These are phyloP conservation scores for Hexactinellida sp. DNA, from an alignment of 37 sponge, comb jelly and placozoan genomes.

Conservation along the genomic window DNA sequence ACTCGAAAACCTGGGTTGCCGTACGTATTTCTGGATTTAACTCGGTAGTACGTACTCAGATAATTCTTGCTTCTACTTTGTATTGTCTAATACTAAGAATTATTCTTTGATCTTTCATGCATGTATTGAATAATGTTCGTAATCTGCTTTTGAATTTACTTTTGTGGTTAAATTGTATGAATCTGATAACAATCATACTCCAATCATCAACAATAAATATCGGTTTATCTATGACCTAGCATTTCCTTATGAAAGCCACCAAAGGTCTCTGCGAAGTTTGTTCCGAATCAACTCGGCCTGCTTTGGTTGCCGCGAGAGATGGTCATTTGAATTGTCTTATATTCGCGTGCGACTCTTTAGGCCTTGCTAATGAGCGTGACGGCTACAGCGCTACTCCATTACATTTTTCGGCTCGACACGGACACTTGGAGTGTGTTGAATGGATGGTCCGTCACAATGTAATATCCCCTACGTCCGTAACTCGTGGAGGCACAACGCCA, in stretches of 20 bases:
- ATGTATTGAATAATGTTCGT: no score
- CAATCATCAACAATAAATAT: no score
- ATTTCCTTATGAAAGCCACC: background rate
- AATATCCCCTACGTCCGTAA: conserved; percentile 61
- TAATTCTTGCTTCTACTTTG: no score
- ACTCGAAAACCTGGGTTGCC: no score
- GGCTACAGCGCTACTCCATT: conserved; percentile 80
- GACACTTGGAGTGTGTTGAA: conserved; percentile 55
- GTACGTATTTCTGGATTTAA: no score
- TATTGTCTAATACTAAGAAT: no score
- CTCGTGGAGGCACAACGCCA: conserved; percentile 61
- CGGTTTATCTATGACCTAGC: no score
- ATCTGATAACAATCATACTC: no score
- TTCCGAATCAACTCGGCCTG: conserved; percentile 26
- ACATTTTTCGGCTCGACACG: conserved; percentile 78
- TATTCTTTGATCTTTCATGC: no score
- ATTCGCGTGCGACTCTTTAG: conserved; percentile 51
- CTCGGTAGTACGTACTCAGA: no score
- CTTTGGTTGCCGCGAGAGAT: conserved; percentile 55
- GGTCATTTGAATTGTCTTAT: conserved; percentile 65
- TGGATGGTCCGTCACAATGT: conserved; percentile 69
- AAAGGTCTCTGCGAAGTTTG: background rate
- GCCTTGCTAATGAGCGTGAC: conserved; percentile 77
- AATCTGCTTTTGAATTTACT: no score
- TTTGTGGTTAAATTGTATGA: no score